A percentile compares a stretch with the other conserved stretches of the same genome.
Conservation (phyloP, 2,113 vertebrate species). For the Campylomormyrus numenius region DNA sequence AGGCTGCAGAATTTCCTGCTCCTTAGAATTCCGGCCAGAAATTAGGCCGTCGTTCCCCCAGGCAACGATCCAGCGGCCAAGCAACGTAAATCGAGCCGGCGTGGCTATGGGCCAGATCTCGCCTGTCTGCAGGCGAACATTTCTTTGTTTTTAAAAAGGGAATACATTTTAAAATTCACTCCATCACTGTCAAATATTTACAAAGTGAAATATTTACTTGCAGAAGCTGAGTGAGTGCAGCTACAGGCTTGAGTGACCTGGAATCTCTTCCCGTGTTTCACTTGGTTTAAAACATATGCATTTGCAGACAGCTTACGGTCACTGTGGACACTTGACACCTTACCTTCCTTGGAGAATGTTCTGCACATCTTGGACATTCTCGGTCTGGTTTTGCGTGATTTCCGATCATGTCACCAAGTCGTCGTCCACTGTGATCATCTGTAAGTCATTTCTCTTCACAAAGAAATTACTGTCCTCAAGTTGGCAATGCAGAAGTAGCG, state of each 20-base stretch:
- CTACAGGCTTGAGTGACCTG: neutral
- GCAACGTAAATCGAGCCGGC: conserved; percentile 12
- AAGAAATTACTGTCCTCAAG: neutral
- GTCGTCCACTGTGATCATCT: neutral
- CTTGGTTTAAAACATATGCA: neutral
- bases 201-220: conserved; percentile 1
- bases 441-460: neutral
- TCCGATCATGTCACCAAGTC: neutral
- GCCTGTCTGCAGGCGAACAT: neutral
- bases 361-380: neutral
- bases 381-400: neutral
- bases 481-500: neutral
- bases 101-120: conserved; percentile 14
- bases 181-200: neutral
- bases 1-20: conserved; percentile 51
- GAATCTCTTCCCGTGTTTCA: neutral
- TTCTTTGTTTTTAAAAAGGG: conserved; percentile 7
- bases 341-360: neutral
- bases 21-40: conserved; percentile 44
- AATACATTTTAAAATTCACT: neutral
- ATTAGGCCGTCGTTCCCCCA: conserved; percentile 46
- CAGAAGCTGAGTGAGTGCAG: neutral
- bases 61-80: conserved; percentile 15
- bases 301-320: neutral
- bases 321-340: neutral